Base-by-base conservation (phyloP, 2,113 vertebrate species). In the Forbesichthys agassizii region DNA sequence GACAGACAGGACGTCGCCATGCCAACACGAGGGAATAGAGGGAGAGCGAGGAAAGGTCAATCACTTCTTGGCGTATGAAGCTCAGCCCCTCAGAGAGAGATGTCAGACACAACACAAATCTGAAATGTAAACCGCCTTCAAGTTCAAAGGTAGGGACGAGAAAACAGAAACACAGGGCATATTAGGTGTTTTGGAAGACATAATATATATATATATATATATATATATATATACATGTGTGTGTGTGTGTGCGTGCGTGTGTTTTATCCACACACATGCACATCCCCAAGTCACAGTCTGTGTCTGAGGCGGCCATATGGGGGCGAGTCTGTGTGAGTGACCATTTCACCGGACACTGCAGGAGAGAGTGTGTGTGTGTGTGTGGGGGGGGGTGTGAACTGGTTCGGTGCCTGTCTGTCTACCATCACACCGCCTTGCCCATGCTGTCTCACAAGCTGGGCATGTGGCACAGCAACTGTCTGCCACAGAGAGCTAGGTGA, bases 391-490 rank as follows among this genome's bases (percentile, higher is more conserved):
- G 7, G 36, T 1, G 36, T 69, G 65, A 55, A 27, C 27, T 27
- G 27, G 27, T 27, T 27, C 27, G 27, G 27, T 27, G 27, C 27
- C 27, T 27, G 2, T 27, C 27, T 27, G 36, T 42, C 36, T 42
- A 42, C 4, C 36, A 42, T 7, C 76, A 87, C 87, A 84, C 53
- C 76, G 73, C 80, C 63, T 71, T 55, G 75, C 36, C 10, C 79
- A 79, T 89, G 84, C 86, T 86, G 90, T 82, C 83, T 73, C 72
- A 81, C 90, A 87, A 82, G 84, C 82, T 85, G 88, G 88, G 82
- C 87, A 89, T 86, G 88, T 84, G 86, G 90, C 80, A 85, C 51
- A 74, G 85, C 88, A 88, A 86, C 90, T 90, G 88, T 81, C 77
- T 78, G 46, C 68, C 78, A 77, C 72, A 78, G 69, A 61, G 59